These are phyloP conservation scores for Phalacrocorax carbo DNA, from an alignment of 2,113 vertebrate species.

Conservation along the genomic window DNA sequence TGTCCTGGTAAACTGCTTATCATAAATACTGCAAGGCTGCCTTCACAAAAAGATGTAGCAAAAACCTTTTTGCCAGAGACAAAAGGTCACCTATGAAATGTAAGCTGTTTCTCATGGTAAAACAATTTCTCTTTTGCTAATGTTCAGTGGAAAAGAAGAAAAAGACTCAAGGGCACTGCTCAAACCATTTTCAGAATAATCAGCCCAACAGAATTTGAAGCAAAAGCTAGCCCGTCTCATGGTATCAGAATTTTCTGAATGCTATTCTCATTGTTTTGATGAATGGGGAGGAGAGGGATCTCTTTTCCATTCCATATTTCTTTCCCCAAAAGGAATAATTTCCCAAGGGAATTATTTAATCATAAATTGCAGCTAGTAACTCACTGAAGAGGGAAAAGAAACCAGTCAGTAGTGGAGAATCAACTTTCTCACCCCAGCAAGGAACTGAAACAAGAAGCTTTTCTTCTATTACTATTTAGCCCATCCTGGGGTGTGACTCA, in stretches of 20 bases:
- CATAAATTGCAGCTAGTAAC: background rate
- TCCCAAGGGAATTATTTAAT: background rate
- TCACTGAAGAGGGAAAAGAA: background rate
- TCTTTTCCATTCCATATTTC: background rate
- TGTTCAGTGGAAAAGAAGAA: background rate
- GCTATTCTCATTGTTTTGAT: background rate
- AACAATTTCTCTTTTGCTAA: background rate
- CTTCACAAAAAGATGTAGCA: background rate
- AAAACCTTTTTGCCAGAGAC: background rate
- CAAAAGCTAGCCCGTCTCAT: background rate
- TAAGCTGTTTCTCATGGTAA: background rate
- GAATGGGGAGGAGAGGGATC: accelerated
- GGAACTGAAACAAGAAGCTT: background rate
- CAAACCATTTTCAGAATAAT: background rate
- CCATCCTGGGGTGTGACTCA: slow-evolving; percentile 8
- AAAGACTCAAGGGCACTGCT: background rate
- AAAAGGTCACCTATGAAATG: background rate
- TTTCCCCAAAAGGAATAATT: slow-evolving; percentile 5
- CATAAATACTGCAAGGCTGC: background rate
- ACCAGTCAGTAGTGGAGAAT: background rate
- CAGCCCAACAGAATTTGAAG: background rate
- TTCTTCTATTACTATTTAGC: background rate
- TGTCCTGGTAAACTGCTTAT: background rate
- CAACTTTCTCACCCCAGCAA: background rate
- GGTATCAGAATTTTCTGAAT: slow-evolving; percentile 11